Conservation (phyloP, 2,888 invertebrate genomes). For the Hyles lineata region DNA sequence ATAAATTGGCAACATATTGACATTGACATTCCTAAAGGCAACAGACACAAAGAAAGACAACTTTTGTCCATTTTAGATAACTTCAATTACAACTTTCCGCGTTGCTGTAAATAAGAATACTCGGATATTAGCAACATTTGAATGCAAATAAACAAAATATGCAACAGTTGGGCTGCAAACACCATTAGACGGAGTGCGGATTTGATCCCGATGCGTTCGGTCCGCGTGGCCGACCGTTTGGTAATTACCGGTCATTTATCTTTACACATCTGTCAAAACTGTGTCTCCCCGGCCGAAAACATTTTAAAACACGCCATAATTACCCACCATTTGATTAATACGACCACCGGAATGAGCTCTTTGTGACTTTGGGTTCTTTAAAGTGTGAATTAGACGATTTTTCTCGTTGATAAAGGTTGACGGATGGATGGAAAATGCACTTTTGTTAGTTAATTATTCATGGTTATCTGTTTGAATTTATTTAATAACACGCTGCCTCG, state of each 20-base stretch:
- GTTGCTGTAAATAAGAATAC: too few relatives aligned
- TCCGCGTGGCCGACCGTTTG: slow-evolving; percentile 26
- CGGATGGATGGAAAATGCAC: slow-evolving; percentile 71
- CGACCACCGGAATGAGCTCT: slow-evolving; percentile 46
- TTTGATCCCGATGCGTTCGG: slow-evolving; percentile 5
- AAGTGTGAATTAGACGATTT: slow-evolving; percentile 83
- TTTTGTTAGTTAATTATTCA: slow-evolving; percentile 78
- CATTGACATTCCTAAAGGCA: too few relatives aligned
- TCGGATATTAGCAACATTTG: not conserved
- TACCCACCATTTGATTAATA: slow-evolving; percentile 73
- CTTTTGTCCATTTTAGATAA: too few relatives aligned
- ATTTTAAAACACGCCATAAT: slow-evolving; percentile 77
- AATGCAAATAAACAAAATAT: not conserved
- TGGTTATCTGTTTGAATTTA: slow-evolving; percentile 76
- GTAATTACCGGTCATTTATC: slow-evolving; percentile 73
- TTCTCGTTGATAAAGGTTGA: slow-evolving; percentile 81
- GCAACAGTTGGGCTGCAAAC: slow-evolving; percentile 22
- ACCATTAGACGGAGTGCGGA: slow-evolving; percentile 27
- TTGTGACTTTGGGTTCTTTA: slow-evolving; percentile 35
- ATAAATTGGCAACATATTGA: too few relatives aligned
- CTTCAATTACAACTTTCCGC: too few relatives aligned
- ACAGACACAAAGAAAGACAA: too few relatives aligned
- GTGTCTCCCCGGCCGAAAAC: slow-evolving; percentile 74
- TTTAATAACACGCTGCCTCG: slow-evolving; percentile 69
- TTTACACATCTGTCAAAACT: slow-evolving; percentile 79